Evolutionary conservation across 2,113 vertebrate genomes (phyloP).

Genomic region (Myrmecophaga tridactyla): DNA sequence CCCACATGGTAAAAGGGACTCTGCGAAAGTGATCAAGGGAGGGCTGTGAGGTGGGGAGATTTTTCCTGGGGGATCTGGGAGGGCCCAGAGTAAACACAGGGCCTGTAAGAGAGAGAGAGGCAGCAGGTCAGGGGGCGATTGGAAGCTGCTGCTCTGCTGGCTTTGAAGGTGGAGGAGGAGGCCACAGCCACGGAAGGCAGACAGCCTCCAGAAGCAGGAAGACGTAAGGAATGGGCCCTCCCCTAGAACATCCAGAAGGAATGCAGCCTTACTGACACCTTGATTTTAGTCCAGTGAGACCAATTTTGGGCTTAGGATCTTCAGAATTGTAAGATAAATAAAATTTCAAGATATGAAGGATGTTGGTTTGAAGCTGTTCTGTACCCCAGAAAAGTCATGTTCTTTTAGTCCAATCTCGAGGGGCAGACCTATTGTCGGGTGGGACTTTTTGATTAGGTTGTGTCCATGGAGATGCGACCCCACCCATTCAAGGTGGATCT

Average conservation of each 20-base stretch:
- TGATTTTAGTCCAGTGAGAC: not conserved
- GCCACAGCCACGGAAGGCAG: not conserved
- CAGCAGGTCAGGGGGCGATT: not conserved
- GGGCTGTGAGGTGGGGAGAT: not conserved
- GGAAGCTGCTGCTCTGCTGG: not conserved
- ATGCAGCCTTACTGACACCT: not conserved
- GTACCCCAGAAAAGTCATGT: too few relatives aligned
- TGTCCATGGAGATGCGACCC: too few relatives aligned
- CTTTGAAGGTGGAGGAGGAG: not conserved
- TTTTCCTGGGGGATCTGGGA: not conserved
- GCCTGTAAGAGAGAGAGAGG: not conserved
- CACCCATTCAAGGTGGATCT: too few relatives aligned
- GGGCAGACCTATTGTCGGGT: too few relatives aligned
- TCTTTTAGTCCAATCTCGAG: too few relatives aligned
- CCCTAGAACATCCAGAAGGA: not conserved
- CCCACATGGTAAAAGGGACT: not conserved
- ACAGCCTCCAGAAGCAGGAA: not conserved
- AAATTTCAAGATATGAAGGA: too few relatives aligned
- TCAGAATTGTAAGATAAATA: too few relatives aligned
- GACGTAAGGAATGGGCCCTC: not conserved
- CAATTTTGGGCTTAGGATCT: not conserved
- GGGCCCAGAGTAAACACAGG: too few relatives aligned
- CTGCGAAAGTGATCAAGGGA: not conserved
- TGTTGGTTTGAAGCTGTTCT: too few relatives aligned
- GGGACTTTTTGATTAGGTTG: too few relatives aligned